phyloP scores from a whole-genome alignment of 2,888 invertebrate genomes.

The Epinotia bilunana region DNA sequence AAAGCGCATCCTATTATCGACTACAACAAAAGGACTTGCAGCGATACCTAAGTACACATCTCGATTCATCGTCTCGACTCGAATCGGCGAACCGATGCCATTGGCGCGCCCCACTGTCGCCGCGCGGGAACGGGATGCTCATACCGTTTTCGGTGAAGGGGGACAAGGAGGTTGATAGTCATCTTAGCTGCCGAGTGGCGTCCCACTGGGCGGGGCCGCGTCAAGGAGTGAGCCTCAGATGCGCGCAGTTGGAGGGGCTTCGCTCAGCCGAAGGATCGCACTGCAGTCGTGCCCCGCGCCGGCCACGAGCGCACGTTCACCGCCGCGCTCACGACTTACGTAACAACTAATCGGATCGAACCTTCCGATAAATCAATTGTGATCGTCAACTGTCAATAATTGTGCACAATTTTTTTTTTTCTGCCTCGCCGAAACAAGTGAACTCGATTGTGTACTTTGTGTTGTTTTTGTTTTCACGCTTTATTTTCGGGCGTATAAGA shows the following conservation, averaged over 20 bases:
- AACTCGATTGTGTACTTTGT: slow-evolving; percentile 65
- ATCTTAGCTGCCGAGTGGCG: slow-evolving; percentile 83
- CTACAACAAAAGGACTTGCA: slow-evolving; percentile 84
- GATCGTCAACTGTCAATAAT: slow-evolving; percentile 73
- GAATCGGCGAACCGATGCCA: slow-evolving; percentile 82
- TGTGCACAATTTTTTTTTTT: slow-evolving; percentile 57
- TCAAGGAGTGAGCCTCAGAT: slow-evolving; percentile 85
- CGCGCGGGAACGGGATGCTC: slow-evolving; percentile 72
- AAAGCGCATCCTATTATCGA: slow-evolving; percentile 85
- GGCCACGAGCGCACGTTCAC: slow-evolving; percentile 76
- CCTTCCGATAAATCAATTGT: slow-evolving; percentile 79
- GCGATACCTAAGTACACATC: slow-evolving; percentile 85
- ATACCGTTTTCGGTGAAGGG: slow-evolving; percentile 59
- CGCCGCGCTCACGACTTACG: slow-evolving; percentile 72
- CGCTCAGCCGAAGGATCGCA: slow-evolving; percentile 84
- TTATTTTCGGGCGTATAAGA: slow-evolving; percentile 72
- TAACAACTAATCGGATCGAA: slow-evolving; percentile 78
- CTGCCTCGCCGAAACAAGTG: slow-evolving; percentile 54
- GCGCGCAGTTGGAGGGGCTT: slow-evolving; percentile 86
- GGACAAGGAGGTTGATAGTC: slow-evolving; percentile 80
- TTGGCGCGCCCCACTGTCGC: slow-evolving; percentile 84
- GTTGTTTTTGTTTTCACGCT: slow-evolving; percentile 70
- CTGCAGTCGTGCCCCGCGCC: slow-evolving; percentile 83
- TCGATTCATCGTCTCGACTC: slow-evolving; percentile 84
- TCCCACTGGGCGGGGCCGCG: slow-evolving; percentile 86